Conservation (phyloP, 2,113 vertebrate genomes). For the Elaphurus davidianus region DNA sequence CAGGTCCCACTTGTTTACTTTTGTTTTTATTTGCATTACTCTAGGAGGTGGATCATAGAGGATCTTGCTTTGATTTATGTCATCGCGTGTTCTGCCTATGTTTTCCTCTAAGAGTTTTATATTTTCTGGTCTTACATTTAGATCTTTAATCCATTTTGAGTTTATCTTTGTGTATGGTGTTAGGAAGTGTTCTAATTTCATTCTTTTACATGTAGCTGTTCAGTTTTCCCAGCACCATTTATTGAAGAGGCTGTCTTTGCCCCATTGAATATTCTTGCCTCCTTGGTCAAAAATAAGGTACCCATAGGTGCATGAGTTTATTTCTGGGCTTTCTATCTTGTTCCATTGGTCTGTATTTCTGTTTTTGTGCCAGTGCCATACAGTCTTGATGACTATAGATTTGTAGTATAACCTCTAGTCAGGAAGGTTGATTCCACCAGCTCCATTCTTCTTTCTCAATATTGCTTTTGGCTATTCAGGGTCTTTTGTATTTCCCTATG, state of each 20-base stretch:
- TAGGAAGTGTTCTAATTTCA: not conserved
- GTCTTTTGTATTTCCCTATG: not conserved
- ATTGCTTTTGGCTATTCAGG: not conserved
- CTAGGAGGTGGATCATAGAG: not conserved
- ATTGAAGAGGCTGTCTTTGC: not conserved
- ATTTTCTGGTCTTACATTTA: not conserved
- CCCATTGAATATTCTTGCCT: not conserved
- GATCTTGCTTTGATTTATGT: not conserved
- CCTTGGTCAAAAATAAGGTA: not conserved
- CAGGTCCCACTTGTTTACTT: not conserved
- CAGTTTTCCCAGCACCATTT: not conserved
- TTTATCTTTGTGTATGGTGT: not conserved
- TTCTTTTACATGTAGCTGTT: not conserved
- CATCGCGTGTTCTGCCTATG: not conserved
- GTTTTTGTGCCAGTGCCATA: not conserved
- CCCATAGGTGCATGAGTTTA: not conserved
- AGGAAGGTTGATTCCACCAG: not conserved
- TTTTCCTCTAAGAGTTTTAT: not conserved
- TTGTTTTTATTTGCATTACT: not conserved
- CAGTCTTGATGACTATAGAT: not conserved
- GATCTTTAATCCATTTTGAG: not conserved
- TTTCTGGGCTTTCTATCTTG: not conserved
- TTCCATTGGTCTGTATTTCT: not conserved
- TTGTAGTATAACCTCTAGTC: not conserved
- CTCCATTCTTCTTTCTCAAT: not conserved